Conservation (phyloP, 2,797 vertebrate species). For the Xyrichtys novacula region DNA sequence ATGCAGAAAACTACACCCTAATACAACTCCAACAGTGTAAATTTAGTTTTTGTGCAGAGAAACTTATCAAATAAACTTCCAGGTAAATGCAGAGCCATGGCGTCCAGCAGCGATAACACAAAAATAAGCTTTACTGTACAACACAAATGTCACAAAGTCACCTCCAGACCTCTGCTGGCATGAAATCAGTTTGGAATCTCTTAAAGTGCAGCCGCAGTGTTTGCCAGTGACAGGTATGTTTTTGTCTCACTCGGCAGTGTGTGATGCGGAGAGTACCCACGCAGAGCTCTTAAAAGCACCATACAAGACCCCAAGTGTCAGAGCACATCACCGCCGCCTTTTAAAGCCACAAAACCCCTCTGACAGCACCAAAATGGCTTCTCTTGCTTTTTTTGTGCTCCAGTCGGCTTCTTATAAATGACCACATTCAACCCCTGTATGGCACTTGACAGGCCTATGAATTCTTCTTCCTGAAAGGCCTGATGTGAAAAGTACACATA, state of each 20-base stretch:
- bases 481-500: slow-evolving; percentile 56
- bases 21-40: not conserved
- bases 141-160: slow-evolving; percentile 66
- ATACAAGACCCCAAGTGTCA: slow-evolving; percentile 80
- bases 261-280: slow-evolving; percentile 80
- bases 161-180: slow-evolving; percentile 59
- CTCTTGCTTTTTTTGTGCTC: slow-evolving; percentile 71
- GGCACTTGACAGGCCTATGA: slow-evolving; percentile 71
- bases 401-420: slow-evolving; percentile 74
- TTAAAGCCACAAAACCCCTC: slow-evolving; percentile 81
- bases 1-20: not conserved
- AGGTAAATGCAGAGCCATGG: slow-evolving; percentile 1
- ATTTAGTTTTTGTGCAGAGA: not conserved
- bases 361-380: slow-evolving; percentile 84
- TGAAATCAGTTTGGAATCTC: slow-evolving; percentile 65
- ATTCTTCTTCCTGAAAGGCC: slow-evolving; percentile 72
- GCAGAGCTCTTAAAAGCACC: slow-evolving; percentile 84
- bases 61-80: slow-evolving; percentile 26
- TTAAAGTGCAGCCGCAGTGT: slow-evolving; percentile 75
- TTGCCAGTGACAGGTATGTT: slow-evolving; percentile 81
- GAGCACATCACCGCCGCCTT: slow-evolving; percentile 81
- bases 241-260: slow-evolving; percentile 77
- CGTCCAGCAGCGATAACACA: slow-evolving; percentile 30
- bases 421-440: slow-evolving; percentile 70
- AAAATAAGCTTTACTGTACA: slow-evolving; percentile 46